Conservation (phyloP, 2,797 vertebrate species). For the Channa striata region DNA sequence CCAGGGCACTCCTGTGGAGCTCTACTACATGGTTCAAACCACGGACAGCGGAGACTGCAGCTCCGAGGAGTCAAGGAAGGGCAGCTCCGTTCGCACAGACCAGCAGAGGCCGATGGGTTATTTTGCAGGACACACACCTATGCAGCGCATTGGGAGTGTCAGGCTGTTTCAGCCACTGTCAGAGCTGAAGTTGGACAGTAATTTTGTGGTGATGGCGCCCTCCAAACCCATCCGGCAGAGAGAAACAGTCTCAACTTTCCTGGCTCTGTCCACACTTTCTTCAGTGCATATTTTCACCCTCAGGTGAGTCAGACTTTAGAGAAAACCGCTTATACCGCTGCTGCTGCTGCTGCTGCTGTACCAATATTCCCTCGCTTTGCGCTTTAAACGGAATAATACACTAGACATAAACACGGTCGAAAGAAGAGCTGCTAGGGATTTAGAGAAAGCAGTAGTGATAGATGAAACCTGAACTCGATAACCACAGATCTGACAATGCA, state of each 20-base stretch:
- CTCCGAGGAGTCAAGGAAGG: slow-evolving; percentile 85
- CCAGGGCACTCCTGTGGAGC: slow-evolving; percentile 87
- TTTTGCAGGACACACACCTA: slow-evolving; percentile 84
- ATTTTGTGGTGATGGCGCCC: slow-evolving; percentile 90
- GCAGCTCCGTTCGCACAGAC: slow-evolving; percentile 83
- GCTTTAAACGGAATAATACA: slow-evolving; percentile 1
- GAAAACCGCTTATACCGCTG: slow-evolving; percentile 13
- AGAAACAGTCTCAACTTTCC: slow-evolving; percentile 87
- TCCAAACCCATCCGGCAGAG: slow-evolving; percentile 91
- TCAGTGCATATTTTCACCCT: slow-evolving; percentile 92
- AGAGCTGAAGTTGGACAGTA: slow-evolving; percentile 89
- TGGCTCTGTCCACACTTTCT: slow-evolving; percentile 88
- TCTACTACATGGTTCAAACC: slow-evolving; percentile 87
- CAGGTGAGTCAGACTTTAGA: slow-evolving; percentile 83
- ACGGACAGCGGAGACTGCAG: slow-evolving; percentile 82
- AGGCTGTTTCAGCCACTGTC: slow-evolving; percentile 87
- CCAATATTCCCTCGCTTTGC: slow-evolving; percentile 4
- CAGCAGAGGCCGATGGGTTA: slow-evolving; percentile 81
- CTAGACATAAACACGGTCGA: not conserved
- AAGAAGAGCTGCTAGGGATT: not conserved
- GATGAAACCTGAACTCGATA: not conserved
- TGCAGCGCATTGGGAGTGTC: slow-evolving; percentile 91
- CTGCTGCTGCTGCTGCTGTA: not conserved
- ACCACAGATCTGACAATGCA: slow-evolving; percentile 1
- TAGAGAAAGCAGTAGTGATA: not conserved